phyloP scores from a whole-genome alignment of 1,140 invertebrate species.

The Phthorimaea operculella region DNA sequence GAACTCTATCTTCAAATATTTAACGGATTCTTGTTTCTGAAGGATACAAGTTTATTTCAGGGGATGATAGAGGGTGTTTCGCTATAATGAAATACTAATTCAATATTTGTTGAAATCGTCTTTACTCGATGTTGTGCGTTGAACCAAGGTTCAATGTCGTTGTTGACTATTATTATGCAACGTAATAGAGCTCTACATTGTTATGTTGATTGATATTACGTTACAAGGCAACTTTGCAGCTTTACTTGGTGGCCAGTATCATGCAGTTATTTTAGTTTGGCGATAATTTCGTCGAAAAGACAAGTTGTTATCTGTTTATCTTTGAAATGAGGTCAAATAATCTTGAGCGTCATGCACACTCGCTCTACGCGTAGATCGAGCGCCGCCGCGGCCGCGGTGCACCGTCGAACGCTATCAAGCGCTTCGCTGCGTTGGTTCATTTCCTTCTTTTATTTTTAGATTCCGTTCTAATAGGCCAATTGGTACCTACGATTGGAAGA shows the following conservation, averaged over 20 bases:
- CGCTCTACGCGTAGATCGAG: too few relatives aligned
- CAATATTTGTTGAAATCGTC: not conserved
- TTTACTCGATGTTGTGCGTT: not conserved
- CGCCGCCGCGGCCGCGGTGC: too few relatives aligned
- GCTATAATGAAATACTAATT: not conserved
- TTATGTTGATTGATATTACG: too few relatives aligned
- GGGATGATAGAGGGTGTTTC: not conserved
- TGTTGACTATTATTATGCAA: conserved; percentile 4
- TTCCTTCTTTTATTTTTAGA: not conserved
- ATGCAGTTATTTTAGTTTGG: too few relatives aligned
- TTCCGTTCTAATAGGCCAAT: not conserved
- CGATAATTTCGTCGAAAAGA: too few relatives aligned
- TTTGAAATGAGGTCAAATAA: conserved; percentile 4
- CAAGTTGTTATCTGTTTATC: not conserved
- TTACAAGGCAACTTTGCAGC: too few relatives aligned
- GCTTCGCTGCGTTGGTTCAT: too few relatives aligned
- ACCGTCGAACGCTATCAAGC: too few relatives aligned
- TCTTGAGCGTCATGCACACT: not conserved
- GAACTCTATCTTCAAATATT: conserved; percentile 64
- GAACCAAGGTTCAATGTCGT: not conserved
- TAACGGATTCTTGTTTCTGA: conserved; percentile 57
- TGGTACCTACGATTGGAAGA: not conserved
- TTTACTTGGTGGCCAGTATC: too few relatives aligned
- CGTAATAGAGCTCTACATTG: not conserved
- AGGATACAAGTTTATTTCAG: conserved; percentile 9